Conservation (phyloP, 2,797 vertebrate genomes). For the Parambassis ranga region DNA sequence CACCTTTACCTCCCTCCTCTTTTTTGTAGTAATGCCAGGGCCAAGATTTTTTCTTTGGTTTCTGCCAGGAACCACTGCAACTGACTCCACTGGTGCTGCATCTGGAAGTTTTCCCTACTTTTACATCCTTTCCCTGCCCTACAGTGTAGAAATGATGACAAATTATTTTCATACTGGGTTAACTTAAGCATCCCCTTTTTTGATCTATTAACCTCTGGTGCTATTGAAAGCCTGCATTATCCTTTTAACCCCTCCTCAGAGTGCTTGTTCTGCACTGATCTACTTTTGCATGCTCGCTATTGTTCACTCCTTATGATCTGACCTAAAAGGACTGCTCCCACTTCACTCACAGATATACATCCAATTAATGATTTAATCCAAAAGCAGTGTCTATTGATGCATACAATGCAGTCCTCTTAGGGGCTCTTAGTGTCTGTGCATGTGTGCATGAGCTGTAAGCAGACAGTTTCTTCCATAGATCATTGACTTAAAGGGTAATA, state of each 20-base stretch:
- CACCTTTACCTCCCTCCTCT: conserved; percentile 4
- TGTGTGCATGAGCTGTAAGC: conserved; percentile 66
- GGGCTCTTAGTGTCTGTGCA: conserved; percentile 55
- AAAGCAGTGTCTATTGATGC: neutral
- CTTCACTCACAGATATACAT: neutral
- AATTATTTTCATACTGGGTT: neutral
- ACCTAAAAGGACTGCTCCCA: conserved; percentile 56
- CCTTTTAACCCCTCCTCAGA: conserved; percentile 4
- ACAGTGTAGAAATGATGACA: neutral
- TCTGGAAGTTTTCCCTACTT: conserved; percentile 7
- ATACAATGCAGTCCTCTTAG: conserved; percentile 52
- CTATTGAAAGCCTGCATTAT: conserved; percentile 34
- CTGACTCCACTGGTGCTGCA: conserved; percentile 35
- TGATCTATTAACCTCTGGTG: conserved; percentile 8
- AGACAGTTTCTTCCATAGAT: neutral
- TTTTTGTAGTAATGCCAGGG: neutral
- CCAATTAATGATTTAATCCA: neutral
- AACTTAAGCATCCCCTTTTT: neutral
- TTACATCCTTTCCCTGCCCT: neutral
- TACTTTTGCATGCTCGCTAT: conserved; percentile 62
- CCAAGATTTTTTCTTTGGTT: conserved; percentile 12
- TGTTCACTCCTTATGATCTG: conserved; percentile 49
- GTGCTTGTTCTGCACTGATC: conserved; percentile 27
- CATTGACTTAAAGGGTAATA: neutral
- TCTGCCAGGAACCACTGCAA: conserved; percentile 44